Conservation (phyloP, 2,888 invertebrate species). For the Xanthia icteritia region DNA sequence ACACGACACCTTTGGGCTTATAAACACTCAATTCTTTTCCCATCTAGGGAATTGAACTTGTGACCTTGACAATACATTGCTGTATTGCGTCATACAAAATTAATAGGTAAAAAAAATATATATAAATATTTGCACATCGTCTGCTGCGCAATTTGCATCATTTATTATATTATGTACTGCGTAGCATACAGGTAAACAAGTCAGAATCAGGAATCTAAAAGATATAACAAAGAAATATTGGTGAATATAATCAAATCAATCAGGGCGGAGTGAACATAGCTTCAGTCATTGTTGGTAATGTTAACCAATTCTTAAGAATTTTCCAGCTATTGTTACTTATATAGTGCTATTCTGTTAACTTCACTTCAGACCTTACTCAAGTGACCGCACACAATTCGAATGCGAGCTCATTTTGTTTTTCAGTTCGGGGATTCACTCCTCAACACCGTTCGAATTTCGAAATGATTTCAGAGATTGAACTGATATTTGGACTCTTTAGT, state of each 20-base stretch:
- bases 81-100: not conserved
- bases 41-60: conserved; percentile 2
- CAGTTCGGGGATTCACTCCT: not conserved
- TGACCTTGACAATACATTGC: conserved; percentile 16
- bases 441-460: not conserved
- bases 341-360: too few species aligned
- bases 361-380: not conserved
- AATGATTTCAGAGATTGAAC: not conserved
- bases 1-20: not conserved
- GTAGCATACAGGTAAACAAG: not conserved
- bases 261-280: not conserved
- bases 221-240: not conserved
- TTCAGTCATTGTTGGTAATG: not conserved
- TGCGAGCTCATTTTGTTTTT: not conserved
- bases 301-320: not conserved
- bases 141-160: conserved; percentile 20
- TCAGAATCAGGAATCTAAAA: not conserved
- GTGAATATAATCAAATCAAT: not conserved
- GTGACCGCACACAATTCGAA: not conserved
- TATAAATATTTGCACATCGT: not conserved
- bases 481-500: not conserved
- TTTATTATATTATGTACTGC: not conserved
- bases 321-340: not conserved
- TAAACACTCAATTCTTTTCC: not conserved
- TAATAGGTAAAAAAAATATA: not conserved